Evolutionary conservation across 2,797 vertebrate genomes (phyloP), one percentile per base, ranked within the genome.

Genomic region (Bradypodion ventrale): DNA sequence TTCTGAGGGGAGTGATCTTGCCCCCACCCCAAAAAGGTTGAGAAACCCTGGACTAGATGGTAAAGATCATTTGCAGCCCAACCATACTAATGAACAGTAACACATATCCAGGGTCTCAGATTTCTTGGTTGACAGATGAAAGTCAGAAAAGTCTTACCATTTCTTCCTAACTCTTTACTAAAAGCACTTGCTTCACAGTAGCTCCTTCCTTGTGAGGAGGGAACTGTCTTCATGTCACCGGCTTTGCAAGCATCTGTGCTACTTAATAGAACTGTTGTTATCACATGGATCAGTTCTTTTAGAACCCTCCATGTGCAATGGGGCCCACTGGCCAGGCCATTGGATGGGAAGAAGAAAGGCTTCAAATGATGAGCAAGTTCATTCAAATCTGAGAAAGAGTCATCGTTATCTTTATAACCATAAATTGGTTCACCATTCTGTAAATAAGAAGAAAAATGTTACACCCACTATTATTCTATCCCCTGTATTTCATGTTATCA

Each of bases 361-460:
- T 98, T 96, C 87, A 99, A 95, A 75, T 98, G 98, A 89, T 96
- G 95, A 25, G 98, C 95, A 1, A 99, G 96, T 70, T 97, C 96
- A 0, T 95, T 97, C 89, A 97, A 94, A 94, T 99, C 98, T 15
- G 95, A 95, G 0, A 95, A 93, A 0, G 96, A 96, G 37, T 98
- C 97, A 40, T 96, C 96, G 74, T 97, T 96, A 42, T 98, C 98
- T 85, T 96, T 97, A 85, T 98, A 98, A 92, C 97, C 97, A 88
- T 98, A 99, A 75, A 99, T 97, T 92, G 98, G 96, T 91, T 98
- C 97, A 35, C 98, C 98, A 0, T 98, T 98, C 98, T 99, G 91
- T 79, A 89, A n/a, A 87, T 56, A 0, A 25, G 77, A 27, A 44
- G 82, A 87, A 76, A 69, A 12, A 52, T 1, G 75, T 37, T 80